These are phyloP conservation scores for Poeciliopsis retropinna DNA, from an alignment of 2,113 vertebrate species.

Conservation along the genomic window DNA sequence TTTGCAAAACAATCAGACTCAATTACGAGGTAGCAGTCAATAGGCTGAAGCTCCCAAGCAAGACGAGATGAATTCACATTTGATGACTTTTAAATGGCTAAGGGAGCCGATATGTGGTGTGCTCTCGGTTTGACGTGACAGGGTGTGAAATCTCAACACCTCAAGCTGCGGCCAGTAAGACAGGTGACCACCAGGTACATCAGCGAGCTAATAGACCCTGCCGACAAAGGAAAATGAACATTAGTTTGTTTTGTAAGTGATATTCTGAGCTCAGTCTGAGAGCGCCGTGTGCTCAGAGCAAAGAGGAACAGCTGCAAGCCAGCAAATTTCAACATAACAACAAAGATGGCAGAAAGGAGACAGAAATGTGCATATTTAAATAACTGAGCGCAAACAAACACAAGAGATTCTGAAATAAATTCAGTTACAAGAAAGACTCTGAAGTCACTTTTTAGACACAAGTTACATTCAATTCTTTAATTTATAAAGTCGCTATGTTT, in stretches of 20 bases:
- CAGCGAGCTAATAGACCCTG: slow-evolving; percentile 41
- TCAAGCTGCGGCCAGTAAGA: slow-evolving; percentile 43
- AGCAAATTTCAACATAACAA: too few relatives aligned
- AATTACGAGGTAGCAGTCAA: slow-evolving; percentile 56
- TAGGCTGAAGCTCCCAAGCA: slow-evolving; percentile 47
- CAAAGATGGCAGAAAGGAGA: too few relatives aligned
- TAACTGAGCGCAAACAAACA: too few relatives aligned
- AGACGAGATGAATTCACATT: slow-evolving; percentile 47
- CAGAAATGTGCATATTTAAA: too few relatives aligned
- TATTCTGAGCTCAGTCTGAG: slow-evolving; percentile 33
- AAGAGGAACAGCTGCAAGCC: too few relatives aligned
- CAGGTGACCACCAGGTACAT: slow-evolving; percentile 55
- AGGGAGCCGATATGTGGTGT: neutral
- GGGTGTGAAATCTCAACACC: neutral
- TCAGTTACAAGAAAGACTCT: too few relatives aligned
- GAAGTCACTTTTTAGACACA: neutral
- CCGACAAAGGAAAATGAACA: too few relatives aligned
- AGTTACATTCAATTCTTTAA: neutral
- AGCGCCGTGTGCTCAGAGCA: neutral
- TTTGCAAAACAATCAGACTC: slow-evolving; percentile 70
- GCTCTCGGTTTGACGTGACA: slow-evolving; percentile 27
- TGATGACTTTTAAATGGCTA: slow-evolving; percentile 21
- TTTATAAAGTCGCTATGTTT: neutral
- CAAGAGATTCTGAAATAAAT: too few relatives aligned
- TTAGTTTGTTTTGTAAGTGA: too few relatives aligned